Base-by-base conservation (phyloP, 2,797 vertebrate species). In the Triplophysa bombifrons region DNA sequence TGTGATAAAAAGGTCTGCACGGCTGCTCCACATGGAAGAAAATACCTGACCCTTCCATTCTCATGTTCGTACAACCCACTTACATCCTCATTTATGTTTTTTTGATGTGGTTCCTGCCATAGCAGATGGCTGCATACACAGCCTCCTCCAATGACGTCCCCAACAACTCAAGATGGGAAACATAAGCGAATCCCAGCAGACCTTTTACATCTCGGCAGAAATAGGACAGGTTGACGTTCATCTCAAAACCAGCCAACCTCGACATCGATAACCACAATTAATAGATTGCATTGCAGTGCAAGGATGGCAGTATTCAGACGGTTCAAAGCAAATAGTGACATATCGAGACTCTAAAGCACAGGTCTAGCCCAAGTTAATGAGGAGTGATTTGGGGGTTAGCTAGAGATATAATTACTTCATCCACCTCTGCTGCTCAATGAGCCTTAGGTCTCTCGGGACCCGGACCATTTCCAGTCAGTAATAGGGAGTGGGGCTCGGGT, bases 321-420 rank as follows among this genome's bases (percentile, higher is more conserved):
- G 80, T 76, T 85, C 65, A 69, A 74, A 84, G 83, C 67, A 77
- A 74, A 82, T 72, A 86, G 89, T 83, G 86, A 91, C 89, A 86
- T 85, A 89, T 89, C 67, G 83, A 74, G 83, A 91, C 87, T 89
- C 88, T 88, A 77, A 73, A 79, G 44, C 50, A 76, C 85, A 81
- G 77, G 72, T 72, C 72, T 77, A 80, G 80, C 89, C 88, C 86
- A 87, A 87, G 92, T 89, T 92, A 93, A 94, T 93, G 91, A 88
- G 89, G 88, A 92, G 88, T 85, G 86, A 93, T 93, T 93, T 92
- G 89, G 89, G 81, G 91, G 86, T 86, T 89, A 89, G 90, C 83
- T 87, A 88, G 88, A 90, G 88, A 90, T 90, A 91, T 94, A 94
- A 94, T 93, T 93, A 94, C 92, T 83, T 84, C 90, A 90, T 89